phyloP scores from a whole-genome alignment of 2,113 vertebrate species.

The Pampusana beccarii region DNA sequence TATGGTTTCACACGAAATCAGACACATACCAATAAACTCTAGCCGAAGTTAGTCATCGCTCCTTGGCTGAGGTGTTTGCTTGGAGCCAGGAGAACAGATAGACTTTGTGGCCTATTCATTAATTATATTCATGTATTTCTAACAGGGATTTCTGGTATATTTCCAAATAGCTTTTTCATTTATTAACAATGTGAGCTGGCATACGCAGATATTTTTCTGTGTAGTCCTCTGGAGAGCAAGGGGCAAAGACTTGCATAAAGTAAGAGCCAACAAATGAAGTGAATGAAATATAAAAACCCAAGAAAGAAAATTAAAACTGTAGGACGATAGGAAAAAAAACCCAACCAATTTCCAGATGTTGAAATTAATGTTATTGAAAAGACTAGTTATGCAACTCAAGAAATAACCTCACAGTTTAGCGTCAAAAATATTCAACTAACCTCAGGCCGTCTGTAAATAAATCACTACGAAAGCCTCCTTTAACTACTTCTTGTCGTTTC shows the following conservation, averaged over 20 bases:
- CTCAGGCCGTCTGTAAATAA: not conserved
- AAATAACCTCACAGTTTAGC: not conserved
- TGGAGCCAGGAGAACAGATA: not conserved
- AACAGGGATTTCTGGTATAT: not conserved
- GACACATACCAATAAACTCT: not conserved
- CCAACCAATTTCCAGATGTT: not conserved
- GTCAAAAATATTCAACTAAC: not conserved
- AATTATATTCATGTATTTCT: not conserved
- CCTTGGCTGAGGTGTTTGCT: not conserved
- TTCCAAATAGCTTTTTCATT: slow-evolving; percentile 44
- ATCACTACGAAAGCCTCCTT: not conserved
- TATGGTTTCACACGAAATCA: not conserved
- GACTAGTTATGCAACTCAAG: not conserved
- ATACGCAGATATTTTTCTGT: slow-evolving; percentile 4
- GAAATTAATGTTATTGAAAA: not conserved
- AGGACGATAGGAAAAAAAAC: not conserved
- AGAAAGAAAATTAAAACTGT: not conserved
- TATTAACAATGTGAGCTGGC: slow-evolving; percentile 22
- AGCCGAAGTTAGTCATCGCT: not conserved
- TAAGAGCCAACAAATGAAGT: slow-evolving; percentile 10
- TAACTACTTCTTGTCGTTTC: not conserved
- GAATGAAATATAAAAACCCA: not conserved
- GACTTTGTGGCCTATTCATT: not conserved
- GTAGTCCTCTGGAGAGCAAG: not conserved
- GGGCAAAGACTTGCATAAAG: not conserved